phyloP scores from a whole-genome alignment of 2,888 invertebrate species.

The Leptopilina drosophilae region DNA sequence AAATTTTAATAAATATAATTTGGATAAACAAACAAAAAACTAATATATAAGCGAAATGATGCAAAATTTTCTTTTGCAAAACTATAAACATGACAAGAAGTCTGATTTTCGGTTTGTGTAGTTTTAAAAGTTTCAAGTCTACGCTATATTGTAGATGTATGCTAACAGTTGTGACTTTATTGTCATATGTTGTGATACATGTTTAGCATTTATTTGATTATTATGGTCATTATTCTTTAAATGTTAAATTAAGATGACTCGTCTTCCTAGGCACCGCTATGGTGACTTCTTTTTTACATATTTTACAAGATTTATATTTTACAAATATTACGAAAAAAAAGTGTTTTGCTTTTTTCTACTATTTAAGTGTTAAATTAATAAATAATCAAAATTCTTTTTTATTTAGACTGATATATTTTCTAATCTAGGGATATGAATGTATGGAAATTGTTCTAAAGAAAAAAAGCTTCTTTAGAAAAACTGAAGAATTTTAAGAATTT shows the following conservation, averaged over 20 bases:
- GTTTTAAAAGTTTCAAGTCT: slow-evolving; percentile 45
- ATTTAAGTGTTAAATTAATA: slow-evolving; percentile 33
- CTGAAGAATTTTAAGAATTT: not conserved
- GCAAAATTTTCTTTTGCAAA: not conserved
- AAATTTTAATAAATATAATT: too few species aligned
- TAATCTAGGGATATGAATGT: not conserved
- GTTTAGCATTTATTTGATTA: slow-evolving; percentile 57
- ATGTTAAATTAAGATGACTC: slow-evolving; percentile 5
- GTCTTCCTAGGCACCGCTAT: not conserved
- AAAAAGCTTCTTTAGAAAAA: not conserved
- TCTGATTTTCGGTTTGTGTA: slow-evolving; percentile 17
- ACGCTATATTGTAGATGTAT: slow-evolving; percentile 50
- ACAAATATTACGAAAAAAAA: not conserved
- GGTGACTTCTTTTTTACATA: not conserved
- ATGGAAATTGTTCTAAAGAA: not conserved
- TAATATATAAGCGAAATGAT: too few species aligned
- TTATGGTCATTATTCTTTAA: slow-evolving; percentile 51
- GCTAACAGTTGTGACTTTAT: slow-evolving; percentile 52
- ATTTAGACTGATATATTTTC: slow-evolving; percentile 13
- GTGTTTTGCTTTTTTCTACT: not conserved
- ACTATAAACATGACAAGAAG: slow-evolving; percentile 5
- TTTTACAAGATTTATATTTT: slow-evolving; percentile 6
- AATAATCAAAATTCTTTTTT: slow-evolving; percentile 39
- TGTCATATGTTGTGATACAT: slow-evolving; percentile 57
- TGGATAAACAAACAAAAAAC: too few species aligned